These are phyloP conservation scores for Poicephalus meyeri DNA, from an alignment of 2,113 vertebrate genomes.

Conservation along the genomic window DNA sequence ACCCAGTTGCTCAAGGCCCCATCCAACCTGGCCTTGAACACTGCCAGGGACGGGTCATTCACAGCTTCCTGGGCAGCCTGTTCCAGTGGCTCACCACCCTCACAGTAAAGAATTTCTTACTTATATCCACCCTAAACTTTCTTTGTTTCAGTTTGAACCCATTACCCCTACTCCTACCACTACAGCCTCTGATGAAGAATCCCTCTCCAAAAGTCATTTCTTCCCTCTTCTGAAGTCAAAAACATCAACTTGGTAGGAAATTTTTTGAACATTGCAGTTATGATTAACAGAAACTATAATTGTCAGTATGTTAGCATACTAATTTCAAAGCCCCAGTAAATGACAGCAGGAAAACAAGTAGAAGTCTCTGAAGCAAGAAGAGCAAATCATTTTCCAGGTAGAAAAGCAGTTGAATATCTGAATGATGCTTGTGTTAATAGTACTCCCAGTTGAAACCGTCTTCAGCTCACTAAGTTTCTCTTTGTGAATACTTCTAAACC, in stretches of 20 bases:
- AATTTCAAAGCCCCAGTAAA: background rate
- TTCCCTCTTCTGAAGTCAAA: background rate
- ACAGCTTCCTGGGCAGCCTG: background rate
- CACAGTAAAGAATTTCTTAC: background rate
- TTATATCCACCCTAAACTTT: background rate
- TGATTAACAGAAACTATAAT: background rate
- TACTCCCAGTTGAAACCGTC: background rate
- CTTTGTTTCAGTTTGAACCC: background rate
- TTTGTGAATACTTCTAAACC: background rate
- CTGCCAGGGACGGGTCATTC: background rate
- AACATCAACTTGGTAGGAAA: background rate
- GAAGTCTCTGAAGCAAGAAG: background rate
- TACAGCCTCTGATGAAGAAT: background rate
- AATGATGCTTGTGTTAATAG: background rate
- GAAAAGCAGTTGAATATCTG: background rate
- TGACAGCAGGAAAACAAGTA: background rate
- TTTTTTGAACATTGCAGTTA: background rate
- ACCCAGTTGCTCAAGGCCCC: background rate
- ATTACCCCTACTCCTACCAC: background rate
- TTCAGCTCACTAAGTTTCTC: background rate
- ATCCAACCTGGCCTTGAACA: background rate
- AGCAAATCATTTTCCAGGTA: background rate
- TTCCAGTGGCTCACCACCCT: background rate
- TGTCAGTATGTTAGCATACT: background rate
- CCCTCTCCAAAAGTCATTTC: background rate